Base-by-base conservation (phyloP, 2,113 vertebrate genomes). In the Nesoenas mayeri region DNA sequence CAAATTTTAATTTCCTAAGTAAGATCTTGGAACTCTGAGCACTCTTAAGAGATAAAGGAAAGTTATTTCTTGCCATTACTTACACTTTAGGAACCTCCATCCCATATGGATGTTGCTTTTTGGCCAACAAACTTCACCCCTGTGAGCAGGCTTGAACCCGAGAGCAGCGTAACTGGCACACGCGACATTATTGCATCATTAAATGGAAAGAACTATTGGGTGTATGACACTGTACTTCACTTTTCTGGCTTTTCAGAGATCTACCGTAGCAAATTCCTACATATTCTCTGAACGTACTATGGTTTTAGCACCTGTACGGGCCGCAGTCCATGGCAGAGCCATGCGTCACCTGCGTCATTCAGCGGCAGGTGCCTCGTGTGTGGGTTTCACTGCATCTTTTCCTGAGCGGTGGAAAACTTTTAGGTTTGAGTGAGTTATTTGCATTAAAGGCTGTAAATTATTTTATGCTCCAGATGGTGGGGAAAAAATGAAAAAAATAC, bases 241-340 rank as follows among this genome's bases (percentile, higher is more conserved):
- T 75, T 36, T 44, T 32, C 48, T 24, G 40, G 5, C 10, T 75
- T 65, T 44, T 65, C 19, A 70, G 31, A 38, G 62, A 61, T 53
- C 32, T 42, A 2, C 66, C 79, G 6, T 25, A 32, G 58, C 44
- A 10, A n/a, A n/a, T 66, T 31, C 10, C 40, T 42, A 18, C 47
- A 12, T 22, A 34, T 32, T 40, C 34, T 34, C 12, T 8, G 36
- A 69, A 29, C 10, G 26, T 25, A 28, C 10, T 16, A 69, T 34
- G 34, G n/a, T 40, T 62, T 32, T 75, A 48, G 56, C 12, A 20
- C 19, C n/a, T 2, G 1, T 12, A 24, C 1, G 4, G 51, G 26
- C 28, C 6, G 3, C 13, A 38, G 42, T 21, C 32, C 10, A 0
- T 5, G 21, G 15, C 1, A 1, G 34, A 57, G 12, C 22, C 48